Evolutionary conservation across 2,797 vertebrate species (phyloP).

Genomic region (Micromesistius poutassou): DNA sequence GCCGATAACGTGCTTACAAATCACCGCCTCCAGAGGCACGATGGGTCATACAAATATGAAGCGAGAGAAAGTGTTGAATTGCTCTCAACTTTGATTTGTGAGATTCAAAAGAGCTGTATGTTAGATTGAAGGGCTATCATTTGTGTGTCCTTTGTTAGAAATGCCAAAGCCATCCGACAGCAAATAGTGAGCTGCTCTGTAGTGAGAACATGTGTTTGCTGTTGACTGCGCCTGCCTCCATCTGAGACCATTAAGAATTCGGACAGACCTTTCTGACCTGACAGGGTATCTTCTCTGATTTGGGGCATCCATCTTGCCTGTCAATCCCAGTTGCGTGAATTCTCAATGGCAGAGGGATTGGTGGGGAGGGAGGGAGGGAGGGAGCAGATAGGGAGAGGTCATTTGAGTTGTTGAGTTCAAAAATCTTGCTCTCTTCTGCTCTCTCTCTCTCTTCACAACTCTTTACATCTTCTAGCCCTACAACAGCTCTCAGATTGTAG

Average conservation of each 20-base stretch:
- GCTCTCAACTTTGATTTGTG: too few relatives aligned
- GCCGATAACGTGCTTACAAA: too few relatives aligned
- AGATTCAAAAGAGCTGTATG: too few relatives aligned
- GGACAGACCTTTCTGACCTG: background rate
- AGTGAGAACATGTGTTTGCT: background rate
- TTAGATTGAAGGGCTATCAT: background rate
- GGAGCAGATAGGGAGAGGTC: background rate
- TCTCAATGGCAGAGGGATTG: background rate
- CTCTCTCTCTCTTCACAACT: too few relatives aligned
- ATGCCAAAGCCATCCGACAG: background rate
- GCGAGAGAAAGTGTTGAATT: too few relatives aligned
- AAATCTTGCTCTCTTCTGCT: background rate
- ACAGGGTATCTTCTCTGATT: background rate
- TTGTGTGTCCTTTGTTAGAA: too few relatives aligned
- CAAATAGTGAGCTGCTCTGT: background rate
- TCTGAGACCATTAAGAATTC: background rate
- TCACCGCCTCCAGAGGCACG: too few relatives aligned
- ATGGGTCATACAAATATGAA: too few relatives aligned
- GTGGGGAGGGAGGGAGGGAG: too few relatives aligned
- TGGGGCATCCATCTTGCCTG: background rate
- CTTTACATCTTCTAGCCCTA: too few relatives aligned
- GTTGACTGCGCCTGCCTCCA: background rate
- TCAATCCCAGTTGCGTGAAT: background rate
- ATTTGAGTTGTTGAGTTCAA: background rate
- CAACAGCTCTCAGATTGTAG: too few relatives aligned